These are phyloP conservation scores for Pammene fasciana DNA, from an alignment of 2,888 invertebrate species.

Conservation along the genomic window DNA sequence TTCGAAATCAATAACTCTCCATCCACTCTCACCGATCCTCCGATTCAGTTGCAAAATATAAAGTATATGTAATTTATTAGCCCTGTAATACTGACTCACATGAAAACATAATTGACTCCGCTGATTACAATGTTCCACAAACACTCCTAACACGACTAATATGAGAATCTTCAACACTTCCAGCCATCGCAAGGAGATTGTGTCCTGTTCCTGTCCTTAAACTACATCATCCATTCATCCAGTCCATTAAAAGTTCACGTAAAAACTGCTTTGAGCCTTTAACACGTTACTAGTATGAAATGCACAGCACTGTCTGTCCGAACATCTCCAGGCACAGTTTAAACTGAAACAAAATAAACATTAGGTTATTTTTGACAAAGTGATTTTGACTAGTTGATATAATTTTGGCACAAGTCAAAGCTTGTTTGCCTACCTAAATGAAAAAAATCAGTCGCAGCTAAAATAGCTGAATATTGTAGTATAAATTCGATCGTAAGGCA, in stretches of 20 bases:
- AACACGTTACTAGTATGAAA: constrained; percentile 65
- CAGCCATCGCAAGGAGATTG: constrained; percentile 61
- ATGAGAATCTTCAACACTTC: constrained; percentile 59
- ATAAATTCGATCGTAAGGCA: not conserved
- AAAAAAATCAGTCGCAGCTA: not conserved
- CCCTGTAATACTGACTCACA: constrained; percentile 81
- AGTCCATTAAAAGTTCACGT: constrained; percentile 77
- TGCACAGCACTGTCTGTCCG: constrained; percentile 58
- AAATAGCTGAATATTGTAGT: not conserved
- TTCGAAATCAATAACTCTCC: constrained; percentile 50
- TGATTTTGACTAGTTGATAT: too few relatives aligned
- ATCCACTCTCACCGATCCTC: constrained; percentile 22
- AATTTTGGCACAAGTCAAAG: constrained; percentile 1
- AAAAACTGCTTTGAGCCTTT: constrained; percentile 79
- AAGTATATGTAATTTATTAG: constrained; percentile 50
- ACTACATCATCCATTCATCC: constrained; percentile 52
- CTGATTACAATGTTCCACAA: constrained; percentile 37
- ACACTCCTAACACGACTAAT: constrained; percentile 47
- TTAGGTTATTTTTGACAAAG: not conserved
- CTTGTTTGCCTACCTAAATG: not conserved
- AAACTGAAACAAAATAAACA: constrained; percentile 36
- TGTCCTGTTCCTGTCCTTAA: constrained; percentile 50
- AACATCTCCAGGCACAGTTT: constrained; percentile 46
- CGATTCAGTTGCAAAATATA: constrained; percentile 38
- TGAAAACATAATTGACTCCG: constrained; percentile 72